phyloP scores from a whole-genome alignment of 2,113 vertebrate species.

The Cyrtonyx montezumae region DNA sequence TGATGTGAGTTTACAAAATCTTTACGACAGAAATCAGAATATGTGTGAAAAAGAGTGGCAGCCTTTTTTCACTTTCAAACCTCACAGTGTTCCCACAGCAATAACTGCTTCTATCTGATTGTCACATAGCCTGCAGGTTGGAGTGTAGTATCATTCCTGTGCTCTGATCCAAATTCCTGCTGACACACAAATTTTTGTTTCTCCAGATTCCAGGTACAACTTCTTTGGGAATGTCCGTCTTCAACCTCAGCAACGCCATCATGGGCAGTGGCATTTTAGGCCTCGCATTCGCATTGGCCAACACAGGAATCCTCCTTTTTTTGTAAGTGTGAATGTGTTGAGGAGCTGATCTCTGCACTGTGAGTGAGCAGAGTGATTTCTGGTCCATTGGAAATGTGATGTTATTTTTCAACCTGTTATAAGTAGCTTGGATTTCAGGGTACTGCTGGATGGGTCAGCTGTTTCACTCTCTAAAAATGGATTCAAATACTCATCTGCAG shows the following conservation, averaged over 20 bases:
- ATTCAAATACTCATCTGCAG: background rate
- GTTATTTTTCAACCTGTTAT: background rate
- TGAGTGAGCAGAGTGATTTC: background rate
- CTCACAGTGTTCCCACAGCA: background rate
- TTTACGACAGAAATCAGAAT: accelerated
- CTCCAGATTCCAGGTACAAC: slow-evolving; percentile 80
- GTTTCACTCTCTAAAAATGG: background rate
- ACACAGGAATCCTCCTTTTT: slow-evolving; percentile 84
- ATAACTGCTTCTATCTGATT: background rate
- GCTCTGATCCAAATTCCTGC: background rate
- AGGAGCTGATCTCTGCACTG: background rate
- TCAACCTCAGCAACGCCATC: slow-evolving; percentile 86
- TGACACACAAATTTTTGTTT: background rate
- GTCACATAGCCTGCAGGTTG: background rate
- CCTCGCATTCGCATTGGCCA: slow-evolving; percentile 83
- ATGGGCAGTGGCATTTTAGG: slow-evolving; percentile 86
- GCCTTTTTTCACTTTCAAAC: background rate
- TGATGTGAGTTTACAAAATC: background rate
- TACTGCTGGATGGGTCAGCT: background rate
- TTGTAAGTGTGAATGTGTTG: slow-evolving; percentile 73
- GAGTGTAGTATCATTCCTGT: background rate
- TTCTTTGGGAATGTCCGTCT: slow-evolving; percentile 81
- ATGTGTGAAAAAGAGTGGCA: background rate
- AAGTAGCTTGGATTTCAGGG: background rate
- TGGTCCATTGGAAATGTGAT: background rate